These are phyloP conservation scores for Heterocephalus glaber DNA, from an alignment of 2,113 vertebrate species.

Conservation along the genomic window DNA sequence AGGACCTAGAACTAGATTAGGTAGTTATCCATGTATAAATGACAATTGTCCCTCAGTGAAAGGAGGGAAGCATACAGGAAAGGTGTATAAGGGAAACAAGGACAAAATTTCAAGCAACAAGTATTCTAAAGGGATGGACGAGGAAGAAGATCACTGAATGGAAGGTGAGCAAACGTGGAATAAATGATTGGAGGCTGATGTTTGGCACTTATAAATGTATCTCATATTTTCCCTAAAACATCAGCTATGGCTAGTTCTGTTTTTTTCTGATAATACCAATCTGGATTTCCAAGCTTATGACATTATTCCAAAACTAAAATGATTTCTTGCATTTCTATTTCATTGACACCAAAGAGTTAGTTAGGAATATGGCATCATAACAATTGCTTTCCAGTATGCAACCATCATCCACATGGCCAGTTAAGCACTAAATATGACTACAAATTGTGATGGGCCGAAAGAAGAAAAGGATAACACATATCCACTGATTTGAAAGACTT, in stretches of 20 bases:
- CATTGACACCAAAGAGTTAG: neutral
- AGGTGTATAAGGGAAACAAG: neutral
- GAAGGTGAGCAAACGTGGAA: neutral
- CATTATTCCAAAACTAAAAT: neutral
- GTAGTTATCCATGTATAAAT: neutral
- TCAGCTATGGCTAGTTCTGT: neutral
- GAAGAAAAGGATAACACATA: neutral
- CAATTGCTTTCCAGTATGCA: rapidly evolving
- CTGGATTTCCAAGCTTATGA: neutral
- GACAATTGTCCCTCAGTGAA: no score
- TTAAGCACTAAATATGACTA: neutral
- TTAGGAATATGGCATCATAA: neutral
- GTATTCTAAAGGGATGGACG: neutral
- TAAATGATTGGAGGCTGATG: neutral
- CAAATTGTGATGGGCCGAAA: no score
- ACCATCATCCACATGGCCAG: neutral
- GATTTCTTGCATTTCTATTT: neutral
- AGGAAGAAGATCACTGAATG: neutral
- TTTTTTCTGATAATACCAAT: neutral
- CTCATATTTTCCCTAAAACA: neutral
- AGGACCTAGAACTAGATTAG: neutral
- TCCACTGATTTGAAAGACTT: neutral
- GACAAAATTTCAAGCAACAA: neutral
- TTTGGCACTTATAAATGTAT: neutral
- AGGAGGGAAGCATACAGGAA: no score